Conservation (phyloP, 2,113 vertebrate genomes). For the Sylvietta virens region DNA sequence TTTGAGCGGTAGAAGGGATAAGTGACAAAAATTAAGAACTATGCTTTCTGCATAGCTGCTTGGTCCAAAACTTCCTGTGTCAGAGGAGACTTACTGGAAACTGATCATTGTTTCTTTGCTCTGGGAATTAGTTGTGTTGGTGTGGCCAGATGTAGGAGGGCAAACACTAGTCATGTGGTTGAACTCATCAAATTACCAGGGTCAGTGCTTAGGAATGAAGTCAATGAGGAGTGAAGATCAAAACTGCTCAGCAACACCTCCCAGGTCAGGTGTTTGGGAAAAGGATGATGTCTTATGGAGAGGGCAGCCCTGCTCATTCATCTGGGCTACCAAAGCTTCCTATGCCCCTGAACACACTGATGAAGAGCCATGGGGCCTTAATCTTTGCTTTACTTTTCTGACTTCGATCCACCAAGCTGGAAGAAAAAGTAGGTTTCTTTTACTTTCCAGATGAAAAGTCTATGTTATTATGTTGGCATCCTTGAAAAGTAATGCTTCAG, state of each 20-base stretch:
- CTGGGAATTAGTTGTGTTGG: neutral
- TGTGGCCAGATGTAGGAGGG: neutral
- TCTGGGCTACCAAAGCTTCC: neutral
- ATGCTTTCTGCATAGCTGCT: neutral
- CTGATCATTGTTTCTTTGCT: neutral
- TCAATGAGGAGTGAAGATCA: neutral
- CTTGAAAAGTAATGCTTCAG: neutral
- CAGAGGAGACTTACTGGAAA: neutral
- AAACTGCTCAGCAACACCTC: neutral
- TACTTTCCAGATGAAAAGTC: neutral
- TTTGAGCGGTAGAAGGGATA: neutral
- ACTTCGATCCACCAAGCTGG: neutral
- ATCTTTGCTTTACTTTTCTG: neutral
- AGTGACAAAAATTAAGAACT: neutral
- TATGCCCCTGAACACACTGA: neutral
- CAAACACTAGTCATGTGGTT: neutral
- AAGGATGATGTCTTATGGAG: neutral
- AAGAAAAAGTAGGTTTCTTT: constrained; percentile 7
- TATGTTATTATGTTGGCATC: neutral
- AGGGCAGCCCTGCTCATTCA: neutral
- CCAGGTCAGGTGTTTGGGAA: neutral
- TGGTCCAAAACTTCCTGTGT: neutral
- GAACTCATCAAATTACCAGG: fast-evolving
- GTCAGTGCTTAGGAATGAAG: neutral
- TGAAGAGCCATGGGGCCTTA: neutral